Conservation (phyloP, 2,888 invertebrate genomes). For the Dinocampus coccinellae region DNA sequence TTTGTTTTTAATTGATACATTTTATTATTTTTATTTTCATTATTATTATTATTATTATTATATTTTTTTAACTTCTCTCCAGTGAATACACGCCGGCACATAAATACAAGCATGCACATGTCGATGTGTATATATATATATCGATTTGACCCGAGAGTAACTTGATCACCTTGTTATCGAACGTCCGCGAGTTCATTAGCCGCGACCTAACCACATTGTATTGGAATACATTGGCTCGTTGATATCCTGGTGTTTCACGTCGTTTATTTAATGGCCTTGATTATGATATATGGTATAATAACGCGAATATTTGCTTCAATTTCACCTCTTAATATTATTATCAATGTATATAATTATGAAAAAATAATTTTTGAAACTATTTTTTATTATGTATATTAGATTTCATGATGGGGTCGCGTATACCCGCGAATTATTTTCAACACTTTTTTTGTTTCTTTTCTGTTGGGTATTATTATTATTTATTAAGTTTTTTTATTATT, state of each 20-base stretch:
- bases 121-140: background rate
- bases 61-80: too few relatives aligned
- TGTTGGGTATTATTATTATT: background rate
- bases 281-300: slow-evolving; percentile 48
- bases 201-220: background rate
- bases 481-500: background rate
- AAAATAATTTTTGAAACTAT: too few relatives aligned
- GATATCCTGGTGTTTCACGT: slow-evolving; percentile 48
- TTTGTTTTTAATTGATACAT: background rate
- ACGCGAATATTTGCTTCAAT: slow-evolving; percentile 37
- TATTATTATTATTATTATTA: too few relatives aligned
- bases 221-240: slow-evolving; percentile 39
- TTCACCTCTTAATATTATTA: slow-evolving; percentile 28
- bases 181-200: background rate
- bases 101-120: background rate
- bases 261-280: slow-evolving; percentile 46
- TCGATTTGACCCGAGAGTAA: background rate
- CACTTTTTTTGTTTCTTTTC: too few relatives aligned
- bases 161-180: background rate
- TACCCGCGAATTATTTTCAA: too few relatives aligned
- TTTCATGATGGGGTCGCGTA: slow-evolving; percentile 8
- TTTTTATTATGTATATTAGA: background rate
- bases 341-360: slow-evolving; percentile 46
- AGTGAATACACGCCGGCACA: background rate
- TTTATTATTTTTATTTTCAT: too few relatives aligned